These are phyloP conservation scores for Phrynocephalus guinanensis DNA, from an alignment of 2,797 vertebrate species.

Conservation along the genomic window DNA sequence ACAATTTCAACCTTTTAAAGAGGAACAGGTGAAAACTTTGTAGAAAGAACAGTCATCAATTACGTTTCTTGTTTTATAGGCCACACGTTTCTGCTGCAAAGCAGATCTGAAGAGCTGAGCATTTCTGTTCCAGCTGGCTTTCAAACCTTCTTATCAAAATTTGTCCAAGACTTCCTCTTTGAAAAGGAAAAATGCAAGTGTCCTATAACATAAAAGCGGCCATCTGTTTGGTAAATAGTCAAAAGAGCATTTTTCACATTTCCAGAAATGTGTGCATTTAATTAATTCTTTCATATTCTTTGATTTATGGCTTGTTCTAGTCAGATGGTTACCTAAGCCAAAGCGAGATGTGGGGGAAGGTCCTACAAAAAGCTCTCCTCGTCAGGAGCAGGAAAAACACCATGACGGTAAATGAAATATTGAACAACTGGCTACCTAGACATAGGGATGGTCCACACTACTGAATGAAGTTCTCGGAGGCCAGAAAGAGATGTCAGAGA, in stretches of 20 bases:
- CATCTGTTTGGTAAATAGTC: background rate
- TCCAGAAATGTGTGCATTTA: background rate
- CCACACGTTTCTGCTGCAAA: slow-evolving; percentile 54
- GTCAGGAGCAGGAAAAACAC: no score
- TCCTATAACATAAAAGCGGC: background rate
- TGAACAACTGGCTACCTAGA: no score
- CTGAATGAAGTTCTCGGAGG: no score
- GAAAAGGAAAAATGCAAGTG: slow-evolving; percentile 65
- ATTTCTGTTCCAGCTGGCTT: background rate
- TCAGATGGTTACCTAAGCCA: no score
- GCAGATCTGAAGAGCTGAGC: slow-evolving; percentile 21
- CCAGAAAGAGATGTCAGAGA: no score
- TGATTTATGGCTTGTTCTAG: background rate
- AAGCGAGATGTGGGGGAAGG: no score
- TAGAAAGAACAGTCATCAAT: slow-evolving; percentile 55
- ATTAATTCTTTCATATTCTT: background rate
- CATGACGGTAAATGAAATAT: no score
- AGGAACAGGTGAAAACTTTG: slow-evolving; percentile 65
- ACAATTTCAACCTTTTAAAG: slow-evolving; percentile 48
- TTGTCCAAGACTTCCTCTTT: slow-evolving; percentile 65
- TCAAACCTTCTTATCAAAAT: slow-evolving; percentile 66
- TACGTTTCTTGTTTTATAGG: slow-evolving; percentile 15
- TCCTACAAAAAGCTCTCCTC: no score
- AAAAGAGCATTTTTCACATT: background rate
- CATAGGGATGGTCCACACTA: no score